Percentiles rank a stretch among this genome's conserved stretches.
phyloP scores from a whole-genome alignment of 2,888 invertebrate species.

The Leucophenga montana region DNA sequence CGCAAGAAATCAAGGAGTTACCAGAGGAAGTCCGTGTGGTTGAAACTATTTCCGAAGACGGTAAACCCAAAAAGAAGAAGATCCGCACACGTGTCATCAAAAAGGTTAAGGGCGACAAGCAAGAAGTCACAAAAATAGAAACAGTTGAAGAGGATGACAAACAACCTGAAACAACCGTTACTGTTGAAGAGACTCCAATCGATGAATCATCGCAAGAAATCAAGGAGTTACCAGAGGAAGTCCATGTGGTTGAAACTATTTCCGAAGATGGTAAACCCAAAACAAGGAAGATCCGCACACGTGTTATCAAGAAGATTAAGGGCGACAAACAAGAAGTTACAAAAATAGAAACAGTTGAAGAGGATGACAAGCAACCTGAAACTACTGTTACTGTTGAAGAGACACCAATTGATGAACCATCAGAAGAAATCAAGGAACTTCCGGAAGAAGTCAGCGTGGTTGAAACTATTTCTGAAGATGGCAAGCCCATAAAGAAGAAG shows the following conservation, averaged over 20 bases:
- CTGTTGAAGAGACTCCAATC: conserved; percentile 26
- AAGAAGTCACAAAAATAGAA: conserved; percentile 32
- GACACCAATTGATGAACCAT: conserved; percentile 19
- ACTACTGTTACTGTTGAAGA: conserved; percentile 29
- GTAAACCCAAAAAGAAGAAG: conserved; percentile 29
- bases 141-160: conserved; percentile 32
- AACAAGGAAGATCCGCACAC: conserved; percentile 30
- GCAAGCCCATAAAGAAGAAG: conserved; percentile 27
- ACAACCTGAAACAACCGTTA: conserved; percentile 30
- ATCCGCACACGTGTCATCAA: conserved; percentile 31
- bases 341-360: conserved; percentile 32
- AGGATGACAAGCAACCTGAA: conserved; percentile 32
- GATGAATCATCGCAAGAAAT: conserved; percentile 25
- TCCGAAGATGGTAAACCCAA: conserved; percentile 30
- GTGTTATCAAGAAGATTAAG: conserved; percentile 31
- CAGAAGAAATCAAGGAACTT: conserved; percentile 22
- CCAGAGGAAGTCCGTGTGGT: conserved; percentile 29
- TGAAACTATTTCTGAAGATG: conserved; percentile 30
- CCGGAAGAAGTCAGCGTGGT: conserved; percentile 29
- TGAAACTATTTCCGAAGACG: conserved; percentile 27
- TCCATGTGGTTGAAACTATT: conserved; percentile 28
- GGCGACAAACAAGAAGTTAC: conserved; percentile 33
- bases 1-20: conserved; percentile 22
- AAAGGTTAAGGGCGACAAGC: conserved; percentile 32
- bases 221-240: conserved; percentile 25